These are phyloP conservation scores for Drosophila sp. DNA, from an alignment of 1,140 invertebrate genomes.

Conservation along the genomic window DNA sequence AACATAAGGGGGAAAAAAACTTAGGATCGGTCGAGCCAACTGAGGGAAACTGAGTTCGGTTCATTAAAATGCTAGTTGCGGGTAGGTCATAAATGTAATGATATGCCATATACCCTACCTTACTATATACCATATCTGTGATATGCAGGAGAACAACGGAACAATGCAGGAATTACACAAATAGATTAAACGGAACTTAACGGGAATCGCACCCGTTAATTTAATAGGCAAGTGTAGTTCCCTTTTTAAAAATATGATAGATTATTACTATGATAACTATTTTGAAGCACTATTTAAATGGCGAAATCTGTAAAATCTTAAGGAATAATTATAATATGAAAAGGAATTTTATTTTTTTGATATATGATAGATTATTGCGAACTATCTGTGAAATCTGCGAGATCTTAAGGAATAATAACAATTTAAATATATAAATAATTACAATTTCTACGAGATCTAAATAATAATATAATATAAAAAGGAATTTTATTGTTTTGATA, in stretches of 20 bases:
- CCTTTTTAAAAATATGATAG: neutral
- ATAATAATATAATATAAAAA: no score
- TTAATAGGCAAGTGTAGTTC: neutral
- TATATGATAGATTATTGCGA: neutral
- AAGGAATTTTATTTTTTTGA: no score
- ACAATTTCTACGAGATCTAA: no score
- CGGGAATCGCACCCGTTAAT: neutral
- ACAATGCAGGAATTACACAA: conserved; percentile 8
- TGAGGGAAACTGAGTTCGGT: neutral
- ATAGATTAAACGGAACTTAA: neutral
- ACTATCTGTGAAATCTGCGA: neutral
- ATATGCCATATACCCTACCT: no score
- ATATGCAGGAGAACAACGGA: neutral
- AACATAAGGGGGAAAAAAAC: conserved; percentile 19
- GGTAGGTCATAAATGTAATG: conserved; percentile 11
- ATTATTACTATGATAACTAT: no score
- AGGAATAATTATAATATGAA: no score
- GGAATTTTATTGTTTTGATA: no score
- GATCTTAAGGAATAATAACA: no score
- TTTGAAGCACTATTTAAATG: no score
- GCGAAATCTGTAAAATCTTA: no score
- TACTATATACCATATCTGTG: neutral
- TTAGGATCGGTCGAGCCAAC: no score
- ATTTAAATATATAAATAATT: no score
- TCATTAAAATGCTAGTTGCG: conserved; percentile 18